phyloP scores from a whole-genome alignment of 2,797 vertebrate species.

The Gymnothorax reevesii region DNA sequence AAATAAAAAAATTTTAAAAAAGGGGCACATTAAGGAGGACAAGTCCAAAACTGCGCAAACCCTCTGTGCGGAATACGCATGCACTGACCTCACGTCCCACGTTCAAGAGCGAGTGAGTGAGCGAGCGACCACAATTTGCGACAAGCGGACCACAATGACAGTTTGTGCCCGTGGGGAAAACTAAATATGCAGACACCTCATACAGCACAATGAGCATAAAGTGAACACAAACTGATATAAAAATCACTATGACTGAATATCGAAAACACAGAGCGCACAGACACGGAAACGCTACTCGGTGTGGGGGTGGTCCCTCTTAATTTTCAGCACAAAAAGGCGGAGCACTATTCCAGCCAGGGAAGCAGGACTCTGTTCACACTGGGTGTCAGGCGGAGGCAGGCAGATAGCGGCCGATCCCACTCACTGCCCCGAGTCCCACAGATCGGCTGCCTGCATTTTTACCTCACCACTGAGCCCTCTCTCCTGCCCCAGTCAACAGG shows the following conservation, averaged over 20 bases:
- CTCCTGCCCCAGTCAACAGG: neutral
- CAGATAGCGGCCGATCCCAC: neutral
- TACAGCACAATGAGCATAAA: no score
- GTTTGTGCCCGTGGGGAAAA: no score
- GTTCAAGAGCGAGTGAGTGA: no score
- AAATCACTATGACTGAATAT: neutral
- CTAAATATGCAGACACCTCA: no score
- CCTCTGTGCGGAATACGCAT: no score
- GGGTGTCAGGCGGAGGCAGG: neutral
- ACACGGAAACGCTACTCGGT: neutral
- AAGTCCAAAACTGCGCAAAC: no score
- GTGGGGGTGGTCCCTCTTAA: neutral
- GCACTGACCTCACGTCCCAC: no score
- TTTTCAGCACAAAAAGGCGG: neutral
- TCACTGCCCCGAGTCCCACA: neutral
- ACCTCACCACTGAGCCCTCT: neutral
- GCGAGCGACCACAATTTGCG: no score
- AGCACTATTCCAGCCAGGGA: neutral
- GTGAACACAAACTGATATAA: conserved; percentile 16
- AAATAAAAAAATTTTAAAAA: no score
- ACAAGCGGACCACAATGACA: no score
- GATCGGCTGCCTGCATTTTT: neutral
- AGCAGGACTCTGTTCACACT: neutral
- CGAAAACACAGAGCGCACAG: neutral
- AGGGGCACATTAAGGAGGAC: no score